A percentile compares a stretch with the other conserved stretches of the same genome.
phyloP scores from a whole-genome alignment of 2,888 invertebrate genomes.

The Abscondita cerata region DNA sequence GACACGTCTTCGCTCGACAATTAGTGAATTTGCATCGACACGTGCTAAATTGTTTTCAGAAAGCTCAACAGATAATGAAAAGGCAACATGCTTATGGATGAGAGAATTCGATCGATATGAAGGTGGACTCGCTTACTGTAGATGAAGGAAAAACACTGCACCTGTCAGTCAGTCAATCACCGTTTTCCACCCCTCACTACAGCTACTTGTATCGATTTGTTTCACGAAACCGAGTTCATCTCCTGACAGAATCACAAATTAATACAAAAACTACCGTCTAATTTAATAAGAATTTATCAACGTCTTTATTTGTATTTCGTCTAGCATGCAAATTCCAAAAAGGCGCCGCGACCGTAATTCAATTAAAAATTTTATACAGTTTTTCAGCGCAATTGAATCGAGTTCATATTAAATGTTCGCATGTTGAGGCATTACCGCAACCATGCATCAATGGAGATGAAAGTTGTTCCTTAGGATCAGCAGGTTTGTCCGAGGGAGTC shows the following conservation, averaged over 20 bases:
- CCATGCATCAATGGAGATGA: slow-evolving; percentile 60
- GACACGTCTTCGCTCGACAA: too few relatives aligned
- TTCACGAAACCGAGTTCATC: slow-evolving; percentile 21
- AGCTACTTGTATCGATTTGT: slow-evolving; percentile 54
- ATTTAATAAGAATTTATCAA: background rate
- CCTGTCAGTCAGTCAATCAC: slow-evolving; percentile 59
- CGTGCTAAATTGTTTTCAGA: too few relatives aligned
- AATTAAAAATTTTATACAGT: background rate
- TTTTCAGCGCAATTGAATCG: slow-evolving; percentile 9
- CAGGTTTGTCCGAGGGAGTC: slow-evolving; percentile 58
- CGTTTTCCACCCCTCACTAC: slow-evolving; percentile 48
- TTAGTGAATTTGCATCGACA: too few relatives aligned
- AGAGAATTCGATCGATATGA: slow-evolving; percentile 15
- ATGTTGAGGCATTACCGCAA: slow-evolving; percentile 37
- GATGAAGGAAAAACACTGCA: slow-evolving; percentile 44
- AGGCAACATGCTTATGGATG: background rate
- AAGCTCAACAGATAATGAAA: too few relatives aligned
- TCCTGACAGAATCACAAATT: slow-evolving; percentile 24
- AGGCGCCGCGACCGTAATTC: background rate
- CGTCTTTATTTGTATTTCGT: background rate
- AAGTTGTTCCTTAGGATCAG: slow-evolving; percentile 61
- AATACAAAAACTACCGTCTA: slow-evolving; percentile 6
- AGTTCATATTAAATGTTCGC: slow-evolving; percentile 15
- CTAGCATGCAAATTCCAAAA: background rate
- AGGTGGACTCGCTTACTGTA: slow-evolving; percentile 20